phyloP scores from a whole-genome alignment of 2,113 vertebrate species.

The Periophthalmus modestus region DNA sequence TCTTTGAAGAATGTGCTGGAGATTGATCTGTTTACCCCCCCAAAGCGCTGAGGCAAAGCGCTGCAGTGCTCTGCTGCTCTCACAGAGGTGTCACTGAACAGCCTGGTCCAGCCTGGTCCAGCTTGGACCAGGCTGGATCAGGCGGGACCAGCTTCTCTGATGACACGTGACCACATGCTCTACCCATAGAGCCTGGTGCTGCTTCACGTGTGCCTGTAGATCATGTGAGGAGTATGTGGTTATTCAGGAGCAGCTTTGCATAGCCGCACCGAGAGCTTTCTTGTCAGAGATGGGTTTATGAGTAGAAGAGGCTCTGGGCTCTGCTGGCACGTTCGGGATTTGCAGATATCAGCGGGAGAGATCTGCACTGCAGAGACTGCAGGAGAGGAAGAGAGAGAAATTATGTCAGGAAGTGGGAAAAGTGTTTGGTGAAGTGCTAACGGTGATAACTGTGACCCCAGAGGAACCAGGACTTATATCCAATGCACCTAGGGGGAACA shows the following conservation, averaged over 20 bases:
- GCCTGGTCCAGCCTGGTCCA: conserved; percentile 9
- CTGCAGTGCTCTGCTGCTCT: conserved; percentile 33
- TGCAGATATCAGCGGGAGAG: conserved; percentile 73
- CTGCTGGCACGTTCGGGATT: conserved; percentile 67
- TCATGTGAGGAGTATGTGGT: conserved; percentile 17
- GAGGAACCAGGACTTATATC: conserved; percentile 15
- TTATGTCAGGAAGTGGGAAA: conserved; percentile 29
- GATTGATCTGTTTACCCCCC: conserved; percentile 71
- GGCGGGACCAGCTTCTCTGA: not conserved
- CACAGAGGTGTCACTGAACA: conserved; percentile 36
- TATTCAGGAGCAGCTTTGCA: conserved; percentile 13
- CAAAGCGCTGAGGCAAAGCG: conserved; percentile 50
- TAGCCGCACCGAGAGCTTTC: conserved; percentile 15
- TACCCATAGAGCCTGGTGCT: conserved; percentile 12
- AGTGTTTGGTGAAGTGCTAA: conserved; percentile 12
- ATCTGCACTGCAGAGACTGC: conserved; percentile 79
- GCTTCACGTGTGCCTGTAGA: not conserved
- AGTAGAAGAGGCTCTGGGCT: conserved; percentile 38
- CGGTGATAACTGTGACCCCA: conserved; percentile 3
- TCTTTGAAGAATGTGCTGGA: conserved; percentile 50
- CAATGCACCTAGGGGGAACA: conserved; percentile 5
- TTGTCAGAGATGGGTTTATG: conserved; percentile 41
- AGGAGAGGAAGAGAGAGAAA: conserved; percentile 28
- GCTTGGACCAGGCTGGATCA: conserved; percentile 2
- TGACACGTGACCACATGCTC: conserved; percentile 4